Conservation (phyloP, 1,140 invertebrate species). For the Listronotus bonariensis region DNA sequence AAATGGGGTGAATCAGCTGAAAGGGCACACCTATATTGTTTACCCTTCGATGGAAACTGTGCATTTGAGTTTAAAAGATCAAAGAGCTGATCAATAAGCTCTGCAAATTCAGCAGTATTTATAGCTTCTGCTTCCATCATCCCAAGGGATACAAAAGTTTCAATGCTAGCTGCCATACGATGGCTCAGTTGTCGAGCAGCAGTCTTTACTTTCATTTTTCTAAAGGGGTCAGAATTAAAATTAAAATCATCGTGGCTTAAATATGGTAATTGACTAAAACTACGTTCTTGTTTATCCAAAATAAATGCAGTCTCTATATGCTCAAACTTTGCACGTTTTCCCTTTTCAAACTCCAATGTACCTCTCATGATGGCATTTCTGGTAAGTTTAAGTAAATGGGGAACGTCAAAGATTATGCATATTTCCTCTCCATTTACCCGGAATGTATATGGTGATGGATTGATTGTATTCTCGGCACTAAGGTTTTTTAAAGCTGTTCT, state of each 20-base stretch:
- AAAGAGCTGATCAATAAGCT: too few relatives aligned
- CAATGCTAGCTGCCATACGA: neutral
- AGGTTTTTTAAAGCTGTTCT: neutral
- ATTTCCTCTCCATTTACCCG: neutral
- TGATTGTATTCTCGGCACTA: neutral
- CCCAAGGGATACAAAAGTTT: neutral
- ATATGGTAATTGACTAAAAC: too few relatives aligned
- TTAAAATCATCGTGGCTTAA: too few relatives aligned
- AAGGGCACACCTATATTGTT: too few relatives aligned
- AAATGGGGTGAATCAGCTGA: too few relatives aligned
- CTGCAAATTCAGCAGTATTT: neutral
- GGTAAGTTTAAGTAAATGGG: neutral
- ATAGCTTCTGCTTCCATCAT: neutral
- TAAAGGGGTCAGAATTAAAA: too few relatives aligned
- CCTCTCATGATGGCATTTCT: neutral
- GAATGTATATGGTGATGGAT: neutral
- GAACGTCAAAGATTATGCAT: slow-evolving; percentile 2
- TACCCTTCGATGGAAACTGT: too few relatives aligned
- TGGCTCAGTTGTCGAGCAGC: neutral
- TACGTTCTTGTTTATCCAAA: too few relatives aligned
- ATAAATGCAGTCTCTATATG: too few relatives aligned
- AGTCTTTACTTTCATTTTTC: too few relatives aligned
- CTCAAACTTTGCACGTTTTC: neutral
- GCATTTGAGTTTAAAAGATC: too few relatives aligned
- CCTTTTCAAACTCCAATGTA: neutral